Evolutionary conservation across 2,888 invertebrate genomes (phyloP), one percentile per base, ranked within the genome.

Genomic region (Harpalus rubripes): DNA sequence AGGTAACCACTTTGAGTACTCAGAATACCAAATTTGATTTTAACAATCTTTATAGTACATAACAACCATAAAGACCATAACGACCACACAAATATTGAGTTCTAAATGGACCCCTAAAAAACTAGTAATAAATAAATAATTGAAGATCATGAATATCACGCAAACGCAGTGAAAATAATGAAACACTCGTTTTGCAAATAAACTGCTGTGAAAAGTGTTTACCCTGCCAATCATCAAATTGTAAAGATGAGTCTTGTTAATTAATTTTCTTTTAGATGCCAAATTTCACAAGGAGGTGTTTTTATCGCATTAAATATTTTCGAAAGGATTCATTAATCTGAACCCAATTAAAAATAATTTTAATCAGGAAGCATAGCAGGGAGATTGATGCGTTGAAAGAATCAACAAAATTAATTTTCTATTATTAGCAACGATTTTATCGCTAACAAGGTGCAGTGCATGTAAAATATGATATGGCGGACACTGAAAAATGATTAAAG

Each of bases 271-370:
- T 68, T 68, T 15, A n/a, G n/a, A 39, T 68, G 15, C 32, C 68
- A 39, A 68, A 68, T 15, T 68, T 63, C 18, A 68, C 32, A 68
- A 68, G 39, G 15, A 26, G 12, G 15, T 39, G 68, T 68, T 68
- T 68, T 68, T 39, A 68, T 68, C 32, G 39, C 68, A 39, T 68
- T 68, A 68, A 68, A 68, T 68, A 68, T 39, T 68, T 39, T 15
- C 39, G 68, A 68, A 68, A 68, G 68, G 41, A 18, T 74, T 74
- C 72, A 74, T 74, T 74, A 74, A 44, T 74, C 72, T 44, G n/a
- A 52, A 44, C 41, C 44, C 72, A 74, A 74, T 74, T 18, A 44
- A 74, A 74, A 74, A 74, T 74, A 74, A 74, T 74, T 74, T 74
- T n/a, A 39, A 68, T 10, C 41, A 44, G 72, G 16, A 74, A 52